phyloP scores from a whole-genome alignment of 1,140 invertebrate genomes.

The Polyergus mexicanus region DNA sequence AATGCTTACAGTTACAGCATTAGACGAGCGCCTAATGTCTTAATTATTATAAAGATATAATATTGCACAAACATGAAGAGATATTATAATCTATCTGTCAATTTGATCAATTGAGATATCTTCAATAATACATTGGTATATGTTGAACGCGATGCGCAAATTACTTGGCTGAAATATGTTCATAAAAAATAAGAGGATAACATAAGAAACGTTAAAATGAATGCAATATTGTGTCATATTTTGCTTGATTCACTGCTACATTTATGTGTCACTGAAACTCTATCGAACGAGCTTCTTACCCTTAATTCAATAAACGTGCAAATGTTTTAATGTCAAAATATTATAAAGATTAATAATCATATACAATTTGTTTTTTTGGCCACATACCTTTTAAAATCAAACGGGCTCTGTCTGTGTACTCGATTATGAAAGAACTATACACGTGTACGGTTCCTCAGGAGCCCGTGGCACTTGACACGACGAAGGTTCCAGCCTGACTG shows the following conservation, averaged over 20 bases:
- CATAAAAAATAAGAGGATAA: neutral
- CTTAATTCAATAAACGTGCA: neutral
- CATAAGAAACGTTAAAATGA: neutral
- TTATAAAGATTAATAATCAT: neutral
- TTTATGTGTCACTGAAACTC: neutral
- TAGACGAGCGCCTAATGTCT: neutral
- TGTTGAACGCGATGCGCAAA: neutral
- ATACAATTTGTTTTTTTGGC: neutral
- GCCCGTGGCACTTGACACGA: slow-evolving; percentile 78
- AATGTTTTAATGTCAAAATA: neutral
- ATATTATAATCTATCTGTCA: neutral
- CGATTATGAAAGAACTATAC: slow-evolving; percentile 3
- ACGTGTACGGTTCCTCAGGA: slow-evolving; percentile 44
- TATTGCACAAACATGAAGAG: neutral
- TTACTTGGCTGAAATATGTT: neutral
- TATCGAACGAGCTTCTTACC: neutral
- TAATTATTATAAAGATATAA: neutral
- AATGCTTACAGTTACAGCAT: neutral
- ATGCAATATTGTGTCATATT: neutral
- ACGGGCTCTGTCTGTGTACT: neutral
- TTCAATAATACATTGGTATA: neutral
- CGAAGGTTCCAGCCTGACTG: slow-evolving; percentile 80
- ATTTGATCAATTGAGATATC: neutral
- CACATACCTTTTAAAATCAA: slow-evolving; percentile 41
- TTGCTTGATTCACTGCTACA: neutral